A percentile compares a stretch with the other conserved stretches of the same genome.
phyloP scores from a whole-genome alignment of 2,888 invertebrate species.

The Gisinianus flammeolus region DNA sequence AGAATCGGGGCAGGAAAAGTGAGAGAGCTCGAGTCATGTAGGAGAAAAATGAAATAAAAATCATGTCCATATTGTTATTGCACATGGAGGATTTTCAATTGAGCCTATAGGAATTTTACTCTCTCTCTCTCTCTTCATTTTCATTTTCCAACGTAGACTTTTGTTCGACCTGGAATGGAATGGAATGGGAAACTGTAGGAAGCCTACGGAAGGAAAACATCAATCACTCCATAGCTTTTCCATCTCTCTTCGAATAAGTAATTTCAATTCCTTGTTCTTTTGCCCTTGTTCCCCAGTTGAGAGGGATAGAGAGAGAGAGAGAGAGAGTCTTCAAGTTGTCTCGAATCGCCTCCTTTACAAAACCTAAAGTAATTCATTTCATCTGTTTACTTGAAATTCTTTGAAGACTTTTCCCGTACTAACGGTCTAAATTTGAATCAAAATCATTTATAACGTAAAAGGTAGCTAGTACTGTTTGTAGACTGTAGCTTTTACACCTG shows the following conservation, averaged over 20 bases:
- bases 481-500: too few relatives aligned
- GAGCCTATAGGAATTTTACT: background rate
- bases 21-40: background rate
- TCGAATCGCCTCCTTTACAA: too few relatives aligned
- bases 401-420: too few relatives aligned
- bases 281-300: slow-evolving; percentile 12
- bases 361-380: too few relatives aligned
- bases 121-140: background rate
- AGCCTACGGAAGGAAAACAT: slow-evolving; percentile 29
- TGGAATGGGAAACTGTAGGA: background rate
- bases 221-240: slow-evolving; percentile 38
- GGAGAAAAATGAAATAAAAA: background rate
- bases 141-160: background rate
- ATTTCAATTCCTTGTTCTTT: slow-evolving; percentile 4
- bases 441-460: too few relatives aligned
- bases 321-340: too few relatives aligned
- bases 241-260: background rate
- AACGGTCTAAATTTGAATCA: too few relatives aligned
- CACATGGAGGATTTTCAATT: background rate
- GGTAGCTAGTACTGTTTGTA: too few relatives aligned
- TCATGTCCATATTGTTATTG: background rate
- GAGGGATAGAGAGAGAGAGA: too few relatives aligned
- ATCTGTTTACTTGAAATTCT: too few relatives aligned
- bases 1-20: background rate
- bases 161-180: background rate